These are phyloP conservation scores for Lampris megalopsis DNA, from an alignment of 2,113 vertebrate species.

Conservation along the genomic window DNA sequence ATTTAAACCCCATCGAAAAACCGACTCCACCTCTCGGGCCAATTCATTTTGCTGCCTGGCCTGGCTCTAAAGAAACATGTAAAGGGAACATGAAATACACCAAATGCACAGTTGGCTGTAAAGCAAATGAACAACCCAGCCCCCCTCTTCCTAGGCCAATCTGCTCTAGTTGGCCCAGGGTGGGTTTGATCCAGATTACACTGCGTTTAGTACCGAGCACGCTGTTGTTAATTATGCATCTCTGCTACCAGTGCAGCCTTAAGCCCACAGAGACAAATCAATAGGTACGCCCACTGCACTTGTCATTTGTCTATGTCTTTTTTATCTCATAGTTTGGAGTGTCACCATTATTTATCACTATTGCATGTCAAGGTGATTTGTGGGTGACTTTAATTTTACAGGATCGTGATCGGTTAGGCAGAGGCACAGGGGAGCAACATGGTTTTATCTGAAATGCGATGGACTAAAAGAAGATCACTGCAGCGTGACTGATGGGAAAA, in stretches of 20 bases:
- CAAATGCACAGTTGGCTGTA: constrained; percentile 49
- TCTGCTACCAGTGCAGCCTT: constrained; percentile 57
- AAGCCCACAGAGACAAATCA: constrained; percentile 33
- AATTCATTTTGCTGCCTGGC: constrained; percentile 57
- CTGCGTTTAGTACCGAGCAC: constrained; percentile 57
- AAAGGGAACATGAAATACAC: constrained; percentile 50
- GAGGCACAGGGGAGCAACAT: not conserved
- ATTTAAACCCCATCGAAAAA: constrained; percentile 42
- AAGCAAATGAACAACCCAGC: constrained; percentile 42
- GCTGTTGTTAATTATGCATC: constrained; percentile 70
- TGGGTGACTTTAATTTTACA: not conserved
- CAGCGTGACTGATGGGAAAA: constrained; percentile 21
- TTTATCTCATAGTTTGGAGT: not conserved
- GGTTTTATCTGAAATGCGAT: constrained; percentile 2
- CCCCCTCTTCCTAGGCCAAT: constrained; percentile 57
- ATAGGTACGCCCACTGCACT: not conserved
- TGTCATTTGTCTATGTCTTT: constrained; percentile 10
- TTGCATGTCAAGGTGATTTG: not conserved
- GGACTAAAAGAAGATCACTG: constrained; percentile 5
- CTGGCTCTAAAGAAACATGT: constrained; percentile 24
- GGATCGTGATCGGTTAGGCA: not conserved
- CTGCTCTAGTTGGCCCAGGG: constrained; percentile 67
- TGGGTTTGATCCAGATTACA: constrained; percentile 72
- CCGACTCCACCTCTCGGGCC: constrained; percentile 38
- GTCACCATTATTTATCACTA: not conserved